A percentile compares a stretch with the other conserved stretches of the same genome.
Conservation (phyloP, 2,113 vertebrate species). For the Perognathus longimembris region DNA sequence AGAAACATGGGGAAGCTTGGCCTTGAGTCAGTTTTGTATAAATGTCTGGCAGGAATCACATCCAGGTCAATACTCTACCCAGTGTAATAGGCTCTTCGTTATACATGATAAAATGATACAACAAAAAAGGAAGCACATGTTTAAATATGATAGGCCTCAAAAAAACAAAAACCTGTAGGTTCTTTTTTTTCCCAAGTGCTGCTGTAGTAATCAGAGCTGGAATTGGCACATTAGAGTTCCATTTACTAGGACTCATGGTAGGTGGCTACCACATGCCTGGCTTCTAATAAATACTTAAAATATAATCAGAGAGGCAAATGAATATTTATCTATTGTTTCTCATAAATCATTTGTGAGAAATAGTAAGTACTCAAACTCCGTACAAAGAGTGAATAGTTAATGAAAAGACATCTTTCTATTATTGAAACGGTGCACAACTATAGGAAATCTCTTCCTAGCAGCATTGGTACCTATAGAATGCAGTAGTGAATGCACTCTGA, state of each 20-base stretch:
- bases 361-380: not conserved
- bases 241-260: accelerated
- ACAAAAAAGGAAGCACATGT: not conserved
- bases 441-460: not conserved
- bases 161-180: not conserved
- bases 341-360: not conserved
- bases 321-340: not conserved
- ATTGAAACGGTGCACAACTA: not conserved
- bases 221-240: not conserved
- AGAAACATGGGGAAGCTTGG: not conserved
- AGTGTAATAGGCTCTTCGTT: not conserved
- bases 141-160: not conserved
- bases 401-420: not conserved
- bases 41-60: not conserved
- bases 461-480: not conserved
- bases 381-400: not conserved
- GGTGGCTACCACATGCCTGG: not conserved
- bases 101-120: not conserved
- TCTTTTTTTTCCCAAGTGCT: not conserved
- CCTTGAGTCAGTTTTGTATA: not conserved
- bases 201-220: not conserved
- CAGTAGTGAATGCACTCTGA: not conserved
- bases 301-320: not conserved
- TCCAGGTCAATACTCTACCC: not conserved
- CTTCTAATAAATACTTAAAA: not conserved